These are phyloP conservation scores for Galago senegalensis DNA, from an alignment of 2,797 vertebrate genomes.

Conservation along the genomic window DNA sequence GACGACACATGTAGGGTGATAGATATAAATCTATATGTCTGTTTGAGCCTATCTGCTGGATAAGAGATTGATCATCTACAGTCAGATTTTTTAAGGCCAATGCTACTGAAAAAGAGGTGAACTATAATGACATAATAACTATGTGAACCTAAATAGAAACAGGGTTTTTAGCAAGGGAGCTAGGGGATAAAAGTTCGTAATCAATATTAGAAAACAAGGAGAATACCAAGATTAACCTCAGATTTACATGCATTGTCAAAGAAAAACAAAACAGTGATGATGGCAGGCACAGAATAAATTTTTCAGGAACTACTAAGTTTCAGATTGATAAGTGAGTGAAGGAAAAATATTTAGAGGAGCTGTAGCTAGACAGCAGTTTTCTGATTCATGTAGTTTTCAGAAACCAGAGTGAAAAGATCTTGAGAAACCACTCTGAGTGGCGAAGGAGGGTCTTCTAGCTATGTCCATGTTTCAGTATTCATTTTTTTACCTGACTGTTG, in stretches of 20 bases:
- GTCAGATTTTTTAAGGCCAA: background rate
- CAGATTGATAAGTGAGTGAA: background rate
- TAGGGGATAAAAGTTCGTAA: background rate
- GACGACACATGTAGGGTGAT: background rate
- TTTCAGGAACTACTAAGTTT: background rate
- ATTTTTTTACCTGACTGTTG: background rate
- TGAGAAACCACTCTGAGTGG: background rate
- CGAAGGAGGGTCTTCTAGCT: background rate
- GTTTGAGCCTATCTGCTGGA: background rate
- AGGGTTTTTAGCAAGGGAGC: background rate
- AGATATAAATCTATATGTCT: background rate
- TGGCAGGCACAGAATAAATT: background rate
- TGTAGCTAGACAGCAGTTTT: background rate
- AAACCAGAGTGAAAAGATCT: background rate
- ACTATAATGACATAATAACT: background rate
- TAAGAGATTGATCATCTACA: constrained; percentile 2
- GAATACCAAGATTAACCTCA: background rate
- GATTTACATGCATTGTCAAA: background rate
- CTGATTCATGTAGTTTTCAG: constrained; percentile 6
- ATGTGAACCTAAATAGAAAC: background rate
- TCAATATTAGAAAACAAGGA: background rate
- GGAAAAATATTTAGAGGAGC: constrained; percentile 1
- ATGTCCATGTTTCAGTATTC: constrained; percentile 1
- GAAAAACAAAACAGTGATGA: background rate
- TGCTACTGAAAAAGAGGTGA: background rate